phyloP scores from a whole-genome alignment of 2,888 invertebrate species.

The Notodonta dromedarius region DNA sequence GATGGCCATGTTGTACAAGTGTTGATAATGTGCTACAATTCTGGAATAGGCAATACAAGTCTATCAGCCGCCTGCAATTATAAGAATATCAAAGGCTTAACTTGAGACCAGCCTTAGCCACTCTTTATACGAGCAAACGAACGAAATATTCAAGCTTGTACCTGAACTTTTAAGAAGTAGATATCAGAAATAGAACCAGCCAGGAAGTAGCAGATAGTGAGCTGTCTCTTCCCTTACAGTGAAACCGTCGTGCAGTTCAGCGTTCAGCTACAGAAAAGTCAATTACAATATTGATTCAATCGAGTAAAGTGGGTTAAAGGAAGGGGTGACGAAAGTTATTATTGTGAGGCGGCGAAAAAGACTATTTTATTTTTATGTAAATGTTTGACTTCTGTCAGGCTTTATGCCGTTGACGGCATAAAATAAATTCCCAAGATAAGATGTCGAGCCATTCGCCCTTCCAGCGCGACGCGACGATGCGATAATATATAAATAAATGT shows the following conservation, averaged over 20 bases:
- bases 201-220: no score
- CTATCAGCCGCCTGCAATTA: not conserved
- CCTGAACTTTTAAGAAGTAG: no score
- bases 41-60: not conserved
- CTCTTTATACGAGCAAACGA: no score
- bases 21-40: not conserved
- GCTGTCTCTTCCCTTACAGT: not conserved
- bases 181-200: no score
- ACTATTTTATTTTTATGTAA: constrained; percentile 1
- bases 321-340: constrained; percentile 1
- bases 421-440: not conserved
- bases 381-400: constrained; percentile 1
- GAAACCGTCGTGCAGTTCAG: not conserved
- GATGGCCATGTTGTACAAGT: not conserved
- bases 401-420: not conserved
- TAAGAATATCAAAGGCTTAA: no score
- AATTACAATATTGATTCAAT: not conserved
- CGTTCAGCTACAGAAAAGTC: not conserved
- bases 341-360: not conserved
- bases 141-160: no score
- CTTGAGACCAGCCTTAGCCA: no score
- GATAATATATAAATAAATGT: not conserved
- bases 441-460: not conserved
- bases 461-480: not conserved
- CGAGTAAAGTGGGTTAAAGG: constrained; percentile 2